A percentile compares a stretch with the other conserved stretches of the same genome.
phyloP scores from a whole-genome alignment of 2,797 vertebrate species.

The Vespertilio murinus region DNA sequence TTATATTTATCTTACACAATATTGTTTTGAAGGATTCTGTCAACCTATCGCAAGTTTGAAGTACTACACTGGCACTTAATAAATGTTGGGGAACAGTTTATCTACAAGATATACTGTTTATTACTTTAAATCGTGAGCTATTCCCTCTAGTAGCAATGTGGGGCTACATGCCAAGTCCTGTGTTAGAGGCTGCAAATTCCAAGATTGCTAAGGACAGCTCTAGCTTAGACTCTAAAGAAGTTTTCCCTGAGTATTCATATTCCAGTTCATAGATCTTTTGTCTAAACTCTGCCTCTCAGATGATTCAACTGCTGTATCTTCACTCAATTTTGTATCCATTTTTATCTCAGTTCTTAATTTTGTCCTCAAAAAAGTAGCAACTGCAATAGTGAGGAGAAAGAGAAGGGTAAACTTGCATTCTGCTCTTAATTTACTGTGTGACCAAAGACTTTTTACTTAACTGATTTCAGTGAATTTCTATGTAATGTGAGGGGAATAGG shows the following conservation, averaged over 20 bases:
- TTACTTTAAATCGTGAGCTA: neutral
- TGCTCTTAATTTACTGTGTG: neutral
- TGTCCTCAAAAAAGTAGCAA: neutral
- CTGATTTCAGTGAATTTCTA: neutral
- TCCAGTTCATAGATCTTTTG: neutral
- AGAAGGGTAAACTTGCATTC: neutral
- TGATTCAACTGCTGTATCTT: neutral
- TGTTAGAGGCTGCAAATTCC: neutral
- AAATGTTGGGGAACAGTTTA: neutral
- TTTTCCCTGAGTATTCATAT: neutral
- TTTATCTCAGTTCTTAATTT: neutral
- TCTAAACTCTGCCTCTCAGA: neutral
- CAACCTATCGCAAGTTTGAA: slow-evolving; percentile 34
- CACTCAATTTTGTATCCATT: neutral
- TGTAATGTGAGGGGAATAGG: neutral
- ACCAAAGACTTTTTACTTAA: neutral
- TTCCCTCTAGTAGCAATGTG: neutral
- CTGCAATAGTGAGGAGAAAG: neutral
- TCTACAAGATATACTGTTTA: neutral
- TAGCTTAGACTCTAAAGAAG: neutral
- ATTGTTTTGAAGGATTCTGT: slow-evolving; percentile 44
- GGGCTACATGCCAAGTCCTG: neutral
- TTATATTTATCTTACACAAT: neutral
- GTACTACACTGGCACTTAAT: neutral
- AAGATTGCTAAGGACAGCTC: neutral